These are phyloP conservation scores for Acropternis orthonyx DNA, from an alignment of 2,797 vertebrate species.

Conservation along the genomic window DNA sequence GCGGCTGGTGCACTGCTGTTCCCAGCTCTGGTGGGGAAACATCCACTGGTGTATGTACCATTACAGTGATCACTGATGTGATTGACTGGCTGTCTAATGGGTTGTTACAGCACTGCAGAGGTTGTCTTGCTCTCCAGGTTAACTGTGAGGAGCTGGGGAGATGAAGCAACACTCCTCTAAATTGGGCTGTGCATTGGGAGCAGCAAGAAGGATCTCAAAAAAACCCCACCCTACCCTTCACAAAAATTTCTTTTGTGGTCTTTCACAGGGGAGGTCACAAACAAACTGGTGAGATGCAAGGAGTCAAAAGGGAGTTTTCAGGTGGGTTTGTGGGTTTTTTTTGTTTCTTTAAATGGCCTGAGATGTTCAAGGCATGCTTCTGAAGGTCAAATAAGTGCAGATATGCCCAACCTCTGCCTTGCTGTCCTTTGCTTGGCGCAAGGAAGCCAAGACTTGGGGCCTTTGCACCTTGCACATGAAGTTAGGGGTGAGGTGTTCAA, in stretches of 20 bases:
- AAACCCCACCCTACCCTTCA: not conserved
- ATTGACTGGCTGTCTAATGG: conserved; percentile 38
- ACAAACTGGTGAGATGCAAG: not conserved
- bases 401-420: not conserved
- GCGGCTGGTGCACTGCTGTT: not conserved
- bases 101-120: conserved; percentile 27
- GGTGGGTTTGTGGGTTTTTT: not conserved
- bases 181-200: conserved; percentile 49
- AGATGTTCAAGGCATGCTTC: not conserved
- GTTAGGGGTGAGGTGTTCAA: not conserved
- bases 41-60: not conserved
- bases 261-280: not conserved
- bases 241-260: not conserved
- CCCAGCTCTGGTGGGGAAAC: not conserved
- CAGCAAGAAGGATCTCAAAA: not conserved
- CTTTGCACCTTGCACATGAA: not conserved
- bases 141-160: conserved; percentile 37
- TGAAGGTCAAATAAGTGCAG: not conserved
- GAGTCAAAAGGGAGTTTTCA: not conserved
- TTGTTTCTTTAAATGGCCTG: not conserved
- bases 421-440: not conserved
- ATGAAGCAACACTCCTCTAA: conserved; percentile 25
- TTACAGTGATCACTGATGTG: not conserved
- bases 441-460: not conserved
- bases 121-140: conserved; percentile 36